Base-by-base conservation (phyloP, 1,140 invertebrate genomes). In the Drosophila tani region DNA sequence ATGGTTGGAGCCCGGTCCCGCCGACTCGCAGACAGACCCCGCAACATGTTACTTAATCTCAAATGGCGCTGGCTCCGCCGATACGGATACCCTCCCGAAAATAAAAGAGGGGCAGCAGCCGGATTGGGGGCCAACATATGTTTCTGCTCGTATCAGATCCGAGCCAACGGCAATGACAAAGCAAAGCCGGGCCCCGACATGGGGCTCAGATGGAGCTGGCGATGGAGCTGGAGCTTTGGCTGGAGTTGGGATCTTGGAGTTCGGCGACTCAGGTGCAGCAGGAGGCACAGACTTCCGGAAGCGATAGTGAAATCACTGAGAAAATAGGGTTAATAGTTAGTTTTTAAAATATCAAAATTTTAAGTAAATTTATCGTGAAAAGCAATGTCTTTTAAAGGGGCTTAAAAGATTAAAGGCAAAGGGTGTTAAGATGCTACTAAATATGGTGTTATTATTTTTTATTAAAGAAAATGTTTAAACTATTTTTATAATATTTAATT, bases 121-220 rank as follows among this genome's bases (percentile, higher is more conserved):
- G 74, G 82, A 83, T 83, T 75, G 81, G 79, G 76, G 79, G 83
- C 62, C 75, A 90, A 87, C 84, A 87, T 87, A 88, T 87, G 84
- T 87, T 90, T 84, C 66, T 65, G 70, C 60, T 67, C 77, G 45
- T 88, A 87, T 87, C 84, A 78, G 84, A 87, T 87, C 81, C 82
- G 60, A 76, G 84, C 78, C 81, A 90, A 79, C 71, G 77, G 75
- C 81, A 88, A 84, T 84, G 84, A 88, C 81, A 88, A 84, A 88
- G 85, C 85, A 81, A 79, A 79, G 60, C 67, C 46, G 14, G 3
- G 21, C 56, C 46, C 56, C 46, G 59, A 43, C 53, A 71, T 73
- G 32, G 35, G 69, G 8, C 66, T 56, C 35, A 19, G 69, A 43
- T 71, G 45, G 35, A 57, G 64, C 17, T 19, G 29, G 29, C 29